These are phyloP conservation scores for Epinephelus lanceolatus DNA, from an alignment of 2,113 vertebrate genomes.

Conservation along the genomic window DNA sequence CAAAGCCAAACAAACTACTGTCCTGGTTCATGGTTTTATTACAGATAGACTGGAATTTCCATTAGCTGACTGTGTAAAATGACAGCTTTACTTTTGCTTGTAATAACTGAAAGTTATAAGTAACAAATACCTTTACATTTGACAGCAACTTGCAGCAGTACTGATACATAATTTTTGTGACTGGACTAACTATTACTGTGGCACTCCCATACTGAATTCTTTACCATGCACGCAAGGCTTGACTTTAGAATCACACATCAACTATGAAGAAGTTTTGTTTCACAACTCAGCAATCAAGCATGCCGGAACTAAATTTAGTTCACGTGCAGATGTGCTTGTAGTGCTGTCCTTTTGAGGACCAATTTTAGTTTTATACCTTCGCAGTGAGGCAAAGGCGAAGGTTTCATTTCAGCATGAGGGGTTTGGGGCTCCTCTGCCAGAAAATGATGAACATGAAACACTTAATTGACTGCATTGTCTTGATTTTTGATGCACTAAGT, in stretches of 20 bases:
- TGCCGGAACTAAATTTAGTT: neutral
- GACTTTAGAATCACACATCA: neutral
- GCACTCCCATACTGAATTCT: neutral
- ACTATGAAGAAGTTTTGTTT: neutral
- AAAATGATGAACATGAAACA: too few relatives aligned
- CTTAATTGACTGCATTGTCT: too few relatives aligned
- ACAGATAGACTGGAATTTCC: neutral
- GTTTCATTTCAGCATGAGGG: too few relatives aligned
- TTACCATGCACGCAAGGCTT: neutral
- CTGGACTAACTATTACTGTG: neutral
- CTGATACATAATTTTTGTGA: neutral
- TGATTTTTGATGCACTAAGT: too few relatives aligned
- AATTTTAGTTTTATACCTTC: neutral
- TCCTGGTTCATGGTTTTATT: neutral
- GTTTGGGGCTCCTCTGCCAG: too few relatives aligned
- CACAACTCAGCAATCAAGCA: neutral
- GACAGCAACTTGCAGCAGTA: neutral
- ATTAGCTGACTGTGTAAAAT: neutral
- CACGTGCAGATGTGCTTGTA: neutral
- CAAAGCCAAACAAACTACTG: constrained; percentile 14
- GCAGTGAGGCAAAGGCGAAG: too few relatives aligned
- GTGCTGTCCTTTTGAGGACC: neutral
- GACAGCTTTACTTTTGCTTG: neutral
- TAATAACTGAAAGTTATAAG: neutral
- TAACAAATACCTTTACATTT: neutral